Conservation (phyloP, 2,113 vertebrate species). For the Brachypteracias leptosomus region DNA sequence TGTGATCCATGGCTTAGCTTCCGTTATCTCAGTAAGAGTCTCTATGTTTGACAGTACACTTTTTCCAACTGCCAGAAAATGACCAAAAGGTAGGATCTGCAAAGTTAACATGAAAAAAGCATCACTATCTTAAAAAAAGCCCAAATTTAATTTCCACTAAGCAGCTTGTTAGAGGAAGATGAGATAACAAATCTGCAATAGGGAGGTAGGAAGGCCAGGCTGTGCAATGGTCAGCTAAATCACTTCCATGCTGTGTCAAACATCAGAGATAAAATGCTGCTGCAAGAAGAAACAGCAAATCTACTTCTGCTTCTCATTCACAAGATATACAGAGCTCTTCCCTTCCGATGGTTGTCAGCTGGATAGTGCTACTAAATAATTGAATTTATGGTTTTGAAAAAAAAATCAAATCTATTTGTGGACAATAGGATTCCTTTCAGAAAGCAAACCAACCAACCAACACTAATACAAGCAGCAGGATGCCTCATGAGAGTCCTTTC, state of each 20-base stretch:
- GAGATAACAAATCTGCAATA: background rate
- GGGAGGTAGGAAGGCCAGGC: background rate
- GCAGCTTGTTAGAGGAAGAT: background rate
- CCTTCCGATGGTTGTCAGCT: background rate
- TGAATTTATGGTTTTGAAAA: background rate
- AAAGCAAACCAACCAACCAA: background rate
- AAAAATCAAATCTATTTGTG: background rate
- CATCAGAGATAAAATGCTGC: background rate
- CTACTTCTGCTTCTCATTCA: background rate
- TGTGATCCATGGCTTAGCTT: background rate
- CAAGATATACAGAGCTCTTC: background rate
- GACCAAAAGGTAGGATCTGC: background rate
- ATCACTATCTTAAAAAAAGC: background rate
- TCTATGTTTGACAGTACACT: background rate
- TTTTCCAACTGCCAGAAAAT: background rate
- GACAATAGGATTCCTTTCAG: background rate
- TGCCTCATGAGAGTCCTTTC: background rate
- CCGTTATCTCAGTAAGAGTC: background rate
- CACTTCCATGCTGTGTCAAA: background rate
- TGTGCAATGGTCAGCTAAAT: background rate
- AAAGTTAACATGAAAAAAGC: slow-evolving; percentile 2
- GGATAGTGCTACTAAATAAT: background rate
- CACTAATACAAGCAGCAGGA: background rate
- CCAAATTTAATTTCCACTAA: background rate
- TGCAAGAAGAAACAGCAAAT: background rate